These are phyloP conservation scores for Leptodirus hochenwartii DNA, from an alignment of 2,888 invertebrate genomes.

Conservation along the genomic window DNA sequence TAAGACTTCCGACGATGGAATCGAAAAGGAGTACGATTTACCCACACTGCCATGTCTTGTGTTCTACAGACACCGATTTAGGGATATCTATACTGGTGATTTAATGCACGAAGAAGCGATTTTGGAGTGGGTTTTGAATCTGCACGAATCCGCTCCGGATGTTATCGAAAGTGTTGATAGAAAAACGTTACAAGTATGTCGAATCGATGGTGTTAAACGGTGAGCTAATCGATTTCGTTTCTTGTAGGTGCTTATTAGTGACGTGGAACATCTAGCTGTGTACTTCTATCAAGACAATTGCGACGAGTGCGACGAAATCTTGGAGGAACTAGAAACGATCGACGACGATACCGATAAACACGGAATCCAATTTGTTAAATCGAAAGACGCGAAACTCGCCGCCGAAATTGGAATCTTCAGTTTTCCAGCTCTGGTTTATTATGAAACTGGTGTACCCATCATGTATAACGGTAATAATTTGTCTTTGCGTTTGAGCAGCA, in stretches of 20 bases:
- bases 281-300: slow-evolving; percentile 83
- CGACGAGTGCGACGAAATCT: slow-evolving; percentile 63
- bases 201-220: not conserved
- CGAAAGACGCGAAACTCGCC: slow-evolving; percentile 74
- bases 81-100: slow-evolving; percentile 76
- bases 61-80: slow-evolving; percentile 74
- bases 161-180: slow-evolving; percentile 83
- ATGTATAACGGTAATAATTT: slow-evolving; percentile 77
- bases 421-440: slow-evolving; percentile 82
- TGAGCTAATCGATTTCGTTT: slow-evolving; percentile 2
- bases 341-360: slow-evolving; percentile 86
- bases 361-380: slow-evolving; percentile 86
- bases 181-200: slow-evolving; percentile 54
- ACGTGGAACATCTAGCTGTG: slow-evolving; percentile 81
- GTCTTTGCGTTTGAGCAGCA: slow-evolving; percentile 2
- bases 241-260: slow-evolving; percentile 54
- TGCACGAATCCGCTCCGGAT: slow-evolving; percentile 70
- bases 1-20: slow-evolving; percentile 75
- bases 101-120: slow-evolving; percentile 83
- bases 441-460: slow-evolving; percentile 84
- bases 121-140: slow-evolving; percentile 73
- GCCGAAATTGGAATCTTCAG: slow-evolving; percentile 84
- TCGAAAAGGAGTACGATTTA: slow-evolving; percentile 76
- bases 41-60: slow-evolving; percentile 64
- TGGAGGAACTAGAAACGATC: slow-evolving; percentile 79